Evolutionary conservation across 2,888 invertebrate species (phyloP), one percentile per base, ranked within the genome.

Genomic region (Dioctria rufipes): DNA sequence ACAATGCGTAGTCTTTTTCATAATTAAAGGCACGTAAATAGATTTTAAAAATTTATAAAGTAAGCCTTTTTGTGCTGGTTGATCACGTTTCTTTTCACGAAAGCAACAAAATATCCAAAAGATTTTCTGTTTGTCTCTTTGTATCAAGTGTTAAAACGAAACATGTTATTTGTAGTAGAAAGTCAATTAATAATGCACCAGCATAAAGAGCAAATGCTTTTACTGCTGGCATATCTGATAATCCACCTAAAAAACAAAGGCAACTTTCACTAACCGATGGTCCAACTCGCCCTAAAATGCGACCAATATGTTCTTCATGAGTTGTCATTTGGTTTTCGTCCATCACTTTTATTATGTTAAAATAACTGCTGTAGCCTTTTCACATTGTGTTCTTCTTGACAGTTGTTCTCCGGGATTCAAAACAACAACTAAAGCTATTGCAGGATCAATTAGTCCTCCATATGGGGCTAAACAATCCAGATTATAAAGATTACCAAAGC

Each of bases 211-310:
- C n/a, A n/a, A n/a, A n/a, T n/a, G n/a, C n/a, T n/a, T n/a, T 99
- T 99, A 99, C 99, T 0, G 99, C 99, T 13, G 99, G 99, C 98
- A 99, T 99, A 88, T 96, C 95, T 2, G 97, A 96, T 81, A 99
- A 90, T 51, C 97, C n/a, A n/a, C n/a, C n/a, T n/a, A n/a, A n/a
- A n/a, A n/a, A n/a, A n/a, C n/a, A n/a, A n/a, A n/a, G n/a, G n/a
- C 95, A 94, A 25, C 96, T 96, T 90, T 99, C 99, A 1, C 98
- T 97, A 0, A 96, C 91, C 39, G 97, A 96, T 0, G 99, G 99
- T 0, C 98, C 99, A 0, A 99, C 98, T 86, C 95, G 94, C 0
- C 98, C 98, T 42, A 99, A 91, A 86, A 95, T 94, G 81, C 96
- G 92, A 0, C 97, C 98, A 83, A 99, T 95, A 87, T 97, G 96